Conservation (phyloP, 2,113 vertebrate genomes). For the Corapipo altera region DNA sequence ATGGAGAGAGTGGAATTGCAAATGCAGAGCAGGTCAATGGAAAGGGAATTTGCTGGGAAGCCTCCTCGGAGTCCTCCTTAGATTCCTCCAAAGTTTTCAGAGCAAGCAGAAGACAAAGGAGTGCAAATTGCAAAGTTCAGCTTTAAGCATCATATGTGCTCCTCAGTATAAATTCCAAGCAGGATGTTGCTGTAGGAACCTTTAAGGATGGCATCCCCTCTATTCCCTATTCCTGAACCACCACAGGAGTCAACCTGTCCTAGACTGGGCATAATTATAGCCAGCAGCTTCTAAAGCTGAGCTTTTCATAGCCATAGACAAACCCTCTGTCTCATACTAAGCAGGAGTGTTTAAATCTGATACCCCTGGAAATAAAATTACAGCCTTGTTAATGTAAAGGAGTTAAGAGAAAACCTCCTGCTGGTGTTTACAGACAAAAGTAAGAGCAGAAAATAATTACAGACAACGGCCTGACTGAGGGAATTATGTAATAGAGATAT, state of each 20-base stretch:
- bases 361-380: background rate
- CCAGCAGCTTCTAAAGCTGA: background rate
- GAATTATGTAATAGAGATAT: background rate
- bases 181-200: background rate
- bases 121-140: background rate
- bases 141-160: background rate
- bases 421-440: conserved; percentile 5
- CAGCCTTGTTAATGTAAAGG: background rate
- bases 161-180: background rate
- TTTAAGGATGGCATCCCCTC: background rate
- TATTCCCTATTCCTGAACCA: background rate
- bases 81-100: background rate
- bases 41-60: background rate
- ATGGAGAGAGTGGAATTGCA: background rate
- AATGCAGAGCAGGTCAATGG: background rate
- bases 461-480: background rate
- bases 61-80: background rate
- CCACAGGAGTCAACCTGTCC: background rate
- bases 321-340: background rate
- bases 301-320: background rate
- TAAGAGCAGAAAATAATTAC: conserved; percentile 4
- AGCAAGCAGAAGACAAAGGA: background rate
- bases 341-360: background rate
- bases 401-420: background rate
- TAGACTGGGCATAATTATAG: fast-evolving